These are phyloP conservation scores for Noctua comes DNA, from an alignment of 2,888 invertebrate species.

Conservation along the genomic window DNA sequence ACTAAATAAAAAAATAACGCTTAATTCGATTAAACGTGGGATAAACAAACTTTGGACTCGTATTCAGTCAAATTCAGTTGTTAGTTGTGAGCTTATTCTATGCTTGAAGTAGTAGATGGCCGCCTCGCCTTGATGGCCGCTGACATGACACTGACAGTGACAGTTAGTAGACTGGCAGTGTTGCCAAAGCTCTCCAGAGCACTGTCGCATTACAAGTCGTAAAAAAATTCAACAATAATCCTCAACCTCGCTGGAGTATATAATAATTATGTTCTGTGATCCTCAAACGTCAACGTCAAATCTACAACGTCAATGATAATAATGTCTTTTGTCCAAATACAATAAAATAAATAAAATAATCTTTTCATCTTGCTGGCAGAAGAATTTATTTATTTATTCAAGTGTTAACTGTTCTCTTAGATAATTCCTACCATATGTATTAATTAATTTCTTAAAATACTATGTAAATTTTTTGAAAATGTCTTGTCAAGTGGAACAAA, in stretches of 20 bases:
- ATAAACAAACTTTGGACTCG: background rate
- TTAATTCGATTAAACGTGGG: background rate
- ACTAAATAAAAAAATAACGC: background rate
- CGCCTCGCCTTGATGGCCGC: too few species aligned
- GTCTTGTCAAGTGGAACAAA: conserved; percentile 91
- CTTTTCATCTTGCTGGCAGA: background rate
- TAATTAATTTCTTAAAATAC: background rate
- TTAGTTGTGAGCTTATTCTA: too few species aligned
- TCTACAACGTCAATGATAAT: background rate
- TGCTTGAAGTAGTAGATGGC: too few species aligned
- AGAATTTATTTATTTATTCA: background rate
- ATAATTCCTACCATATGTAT: background rate
- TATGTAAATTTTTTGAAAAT: conserved; percentile 59
- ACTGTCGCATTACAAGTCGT: background rate
- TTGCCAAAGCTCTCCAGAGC: too few species aligned
- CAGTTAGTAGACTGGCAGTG: too few species aligned
- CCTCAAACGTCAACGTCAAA: background rate
- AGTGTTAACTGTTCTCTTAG: background rate
- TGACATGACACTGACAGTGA: too few species aligned
- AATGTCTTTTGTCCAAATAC: background rate
- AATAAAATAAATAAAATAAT: background rate
- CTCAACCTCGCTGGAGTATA: background rate
- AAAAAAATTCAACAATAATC: background rate
- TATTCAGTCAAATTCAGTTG: too few species aligned
- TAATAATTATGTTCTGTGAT: too few species aligned